Evolutionary conservation across 1,140 invertebrate species (phyloP).

Genomic region (Eulimnadia texana): DNA sequence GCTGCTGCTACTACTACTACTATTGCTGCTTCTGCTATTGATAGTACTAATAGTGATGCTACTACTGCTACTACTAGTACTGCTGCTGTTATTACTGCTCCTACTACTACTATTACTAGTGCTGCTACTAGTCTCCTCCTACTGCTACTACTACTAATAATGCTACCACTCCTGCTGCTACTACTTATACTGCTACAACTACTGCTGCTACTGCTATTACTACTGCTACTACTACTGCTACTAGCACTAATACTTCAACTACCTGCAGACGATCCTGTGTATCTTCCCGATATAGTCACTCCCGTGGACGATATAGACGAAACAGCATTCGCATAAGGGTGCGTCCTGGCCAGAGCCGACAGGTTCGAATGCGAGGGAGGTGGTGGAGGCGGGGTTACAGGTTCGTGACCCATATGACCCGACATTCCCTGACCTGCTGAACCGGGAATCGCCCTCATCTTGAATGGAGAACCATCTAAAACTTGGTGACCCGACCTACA

Average conservation of each 20-base stretch:
- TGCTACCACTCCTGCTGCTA: too few species aligned
- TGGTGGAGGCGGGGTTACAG: conserved; percentile 6
- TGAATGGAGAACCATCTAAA: conserved; percentile 6
- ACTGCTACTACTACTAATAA: too few species aligned
- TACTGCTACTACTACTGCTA: too few species aligned
- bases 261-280: not conserved
- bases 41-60: too few species aligned
- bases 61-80: too few species aligned
- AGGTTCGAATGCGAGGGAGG: conserved; percentile 2
- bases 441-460: not conserved
- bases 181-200: too few species aligned
- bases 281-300: not conserved
- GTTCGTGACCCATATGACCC: conserved; percentile 6
- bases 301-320: not conserved
- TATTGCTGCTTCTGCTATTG: too few species aligned
- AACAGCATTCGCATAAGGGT: not conserved
- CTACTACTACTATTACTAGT: too few species aligned
- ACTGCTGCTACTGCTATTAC: too few species aligned
- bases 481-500: not conserved
- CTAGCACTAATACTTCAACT: not conserved
- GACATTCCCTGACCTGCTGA: conserved; percentile 3
- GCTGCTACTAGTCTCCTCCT: too few species aligned
- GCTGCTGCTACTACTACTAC: too few species aligned
- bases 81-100: too few species aligned
- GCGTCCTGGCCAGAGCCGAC: conserved; percentile 2